Evolutionary conservation across 2,113 vertebrate genomes (phyloP).

Genomic region (Lucifuga dentata): DNA sequence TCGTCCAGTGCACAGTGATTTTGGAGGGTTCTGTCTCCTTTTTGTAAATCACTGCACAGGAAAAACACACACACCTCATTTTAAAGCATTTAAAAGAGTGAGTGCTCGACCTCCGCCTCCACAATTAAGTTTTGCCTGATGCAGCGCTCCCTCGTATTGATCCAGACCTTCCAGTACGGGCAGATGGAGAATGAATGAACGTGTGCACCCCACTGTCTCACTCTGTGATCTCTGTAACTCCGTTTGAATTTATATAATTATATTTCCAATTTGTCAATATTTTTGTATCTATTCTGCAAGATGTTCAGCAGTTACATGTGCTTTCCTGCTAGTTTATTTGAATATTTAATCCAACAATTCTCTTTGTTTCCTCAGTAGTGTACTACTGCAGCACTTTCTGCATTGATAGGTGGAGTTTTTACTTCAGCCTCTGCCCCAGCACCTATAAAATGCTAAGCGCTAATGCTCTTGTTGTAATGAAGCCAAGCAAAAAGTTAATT

Average conservation of each 20-base stretch:
- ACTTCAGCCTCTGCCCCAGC: slow-evolving; percentile 11
- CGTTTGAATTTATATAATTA: slow-evolving; percentile 44
- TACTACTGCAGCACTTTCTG: slow-evolving; percentile 39
- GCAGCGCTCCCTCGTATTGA: slow-evolving; percentile 65
- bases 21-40: slow-evolving; percentile 7
- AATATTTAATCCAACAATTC: slow-evolving; percentile 48
- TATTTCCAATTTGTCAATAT: slow-evolving; percentile 35
- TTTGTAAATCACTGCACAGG: neutral
- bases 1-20: slow-evolving; percentile 20
- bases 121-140: slow-evolving; percentile 74
- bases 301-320: too few relatives aligned
- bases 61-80: slow-evolving; percentile 42
- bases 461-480: slow-evolving; percentile 57
- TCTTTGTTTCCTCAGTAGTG: slow-evolving; percentile 16
- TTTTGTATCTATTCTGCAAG: neutral
- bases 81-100: slow-evolving; percentile 65
- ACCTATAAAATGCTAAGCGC: slow-evolving; percentile 35
- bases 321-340: slow-evolving; percentile 32
- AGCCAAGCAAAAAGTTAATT: slow-evolving; percentile 58
- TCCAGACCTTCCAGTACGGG: slow-evolving; percentile 38
- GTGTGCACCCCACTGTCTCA: slow-evolving; percentile 30
- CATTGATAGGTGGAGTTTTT: slow-evolving; percentile 24
- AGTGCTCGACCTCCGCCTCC: slow-evolving; percentile 60
- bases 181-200: slow-evolving; percentile 53
- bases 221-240: slow-evolving; percentile 38